A percentile compares a stretch with the other conserved stretches of the same genome.
Evolutionary conservation across 2,113 vertebrate species (phyloP).

Genomic region (Mesitornis unicolor): DNA sequence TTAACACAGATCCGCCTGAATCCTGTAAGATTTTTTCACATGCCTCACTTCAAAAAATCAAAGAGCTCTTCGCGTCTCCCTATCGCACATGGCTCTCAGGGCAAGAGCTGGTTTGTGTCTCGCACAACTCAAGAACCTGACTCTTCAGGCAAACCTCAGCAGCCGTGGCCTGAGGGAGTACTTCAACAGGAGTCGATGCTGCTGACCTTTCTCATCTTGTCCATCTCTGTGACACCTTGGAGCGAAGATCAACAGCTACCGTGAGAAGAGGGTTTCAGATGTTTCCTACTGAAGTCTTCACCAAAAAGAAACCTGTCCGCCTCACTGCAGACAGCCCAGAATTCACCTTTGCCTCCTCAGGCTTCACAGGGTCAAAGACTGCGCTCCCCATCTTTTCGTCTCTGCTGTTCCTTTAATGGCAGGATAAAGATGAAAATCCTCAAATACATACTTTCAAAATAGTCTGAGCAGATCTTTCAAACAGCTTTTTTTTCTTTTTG

Average conservation of each 20-base stretch:
- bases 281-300: neutral
- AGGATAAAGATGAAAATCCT: neutral
- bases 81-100: accelerated
- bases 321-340: too few relatives aligned
- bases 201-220: neutral
- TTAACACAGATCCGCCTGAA: neutral
- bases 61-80: neutral
- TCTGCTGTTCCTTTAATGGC: neutral
- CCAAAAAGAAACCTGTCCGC: neutral
- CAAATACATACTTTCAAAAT: neutral
- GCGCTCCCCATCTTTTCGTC: neutral
- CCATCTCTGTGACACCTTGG: neutral
- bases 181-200: neutral
- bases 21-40: neutral
- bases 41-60: neutral
- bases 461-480: neutral
- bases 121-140: neutral
- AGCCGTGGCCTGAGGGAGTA: neutral
- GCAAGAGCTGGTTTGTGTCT: neutral
- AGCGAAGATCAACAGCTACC: neutral
- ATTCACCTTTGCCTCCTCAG: neutral
- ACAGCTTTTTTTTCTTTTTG: neutral
- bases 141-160: accelerated
- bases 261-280: neutral
- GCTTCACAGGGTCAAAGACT: neutral